phyloP scores from a whole-genome alignment of 2,888 invertebrate genomes.

The Acanthoscelides obtectus region DNA sequence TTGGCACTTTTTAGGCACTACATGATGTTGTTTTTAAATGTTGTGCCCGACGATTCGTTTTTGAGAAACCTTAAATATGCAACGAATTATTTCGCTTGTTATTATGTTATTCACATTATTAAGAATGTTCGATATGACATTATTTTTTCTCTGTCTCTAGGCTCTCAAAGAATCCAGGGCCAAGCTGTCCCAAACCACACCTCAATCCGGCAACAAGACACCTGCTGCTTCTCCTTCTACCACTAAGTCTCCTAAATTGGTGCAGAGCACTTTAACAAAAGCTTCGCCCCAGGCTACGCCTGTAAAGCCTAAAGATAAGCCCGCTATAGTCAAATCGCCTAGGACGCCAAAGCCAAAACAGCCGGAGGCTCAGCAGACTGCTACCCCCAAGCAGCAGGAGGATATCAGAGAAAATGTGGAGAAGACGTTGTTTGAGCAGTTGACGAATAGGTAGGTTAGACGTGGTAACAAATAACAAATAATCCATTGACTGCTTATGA shows the following conservation, averaged over 20 bases:
- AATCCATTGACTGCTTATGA: too few relatives aligned
- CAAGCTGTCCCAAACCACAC: slow-evolving; percentile 40
- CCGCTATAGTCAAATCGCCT: slow-evolving; percentile 35
- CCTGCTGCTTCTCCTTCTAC: slow-evolving; percentile 27
- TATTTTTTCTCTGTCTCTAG: too few relatives aligned
- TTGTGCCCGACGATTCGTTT: too few relatives aligned
- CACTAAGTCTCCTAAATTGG: slow-evolving; percentile 30
- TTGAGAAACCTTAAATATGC: too few relatives aligned
- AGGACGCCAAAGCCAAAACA: slow-evolving; percentile 22
- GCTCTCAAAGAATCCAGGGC: slow-evolving; percentile 34
- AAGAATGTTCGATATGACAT: too few relatives aligned
- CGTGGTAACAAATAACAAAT: too few relatives aligned
- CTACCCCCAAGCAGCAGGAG: slow-evolving; percentile 23
- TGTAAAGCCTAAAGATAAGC: slow-evolving; percentile 29
- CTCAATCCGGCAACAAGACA: slow-evolving; percentile 12
- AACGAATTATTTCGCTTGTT: too few relatives aligned
- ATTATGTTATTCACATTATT: too few relatives aligned
- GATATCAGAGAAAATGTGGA: slow-evolving; percentile 67
- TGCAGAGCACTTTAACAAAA: slow-evolving; percentile 32
- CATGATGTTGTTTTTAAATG: too few relatives aligned
- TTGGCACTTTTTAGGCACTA: too few relatives aligned
- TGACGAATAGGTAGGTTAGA: slow-evolving; percentile 46
- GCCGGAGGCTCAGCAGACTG: slow-evolving; percentile 14
- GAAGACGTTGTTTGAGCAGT: slow-evolving; percentile 65
- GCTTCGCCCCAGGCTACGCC: slow-evolving; percentile 18